Evolutionary conservation across 2,888 invertebrate genomes (phyloP), one percentile per base, ranked within the genome.

Genomic region (Epinotia nisella): DNA sequence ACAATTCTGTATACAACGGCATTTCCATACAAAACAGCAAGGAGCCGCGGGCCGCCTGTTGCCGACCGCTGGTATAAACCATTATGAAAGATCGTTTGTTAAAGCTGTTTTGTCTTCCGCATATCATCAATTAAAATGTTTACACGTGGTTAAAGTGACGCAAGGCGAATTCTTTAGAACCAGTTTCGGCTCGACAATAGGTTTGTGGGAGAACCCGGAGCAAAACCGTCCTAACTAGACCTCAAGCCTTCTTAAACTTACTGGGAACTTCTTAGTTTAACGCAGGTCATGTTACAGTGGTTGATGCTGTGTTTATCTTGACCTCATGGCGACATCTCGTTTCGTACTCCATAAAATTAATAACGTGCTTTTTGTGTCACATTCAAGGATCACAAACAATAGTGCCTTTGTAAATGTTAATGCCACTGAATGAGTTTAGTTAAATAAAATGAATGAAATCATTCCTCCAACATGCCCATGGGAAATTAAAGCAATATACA

Each of bases 71-170:
- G 35, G 35, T 76, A 82, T 49, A 61, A 85, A 84, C 85, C 79
- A 82, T 84, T 83, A 83, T 83, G 79, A 80, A 82, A 83, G 82
- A 76, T 81, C 82, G 87, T 90, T 89, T 83, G 76, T 79, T 85
- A 86, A 77, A 75, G 76, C 70, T 80, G 87, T 89, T 90, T 90
- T 88, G 86, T 88, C 88, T 92, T 92, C 90, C 90, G 90, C 88
- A 87, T 91, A 83, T 91, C 89, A 90, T 91, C 91, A 91, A 92
- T 92, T 92, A 91, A 91, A 90, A 92, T 91, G 82, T 92, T 91
- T 92, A 88, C 90, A 91, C 90, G 91, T 91, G 91, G 86, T 84
- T 85, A 86, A 84, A 84, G n/a, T 90, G 90, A 90, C 88, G 90
- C 87, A 88, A 89, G 84, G 85, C 87, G 86, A 85, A 91, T 91